A percentile compares a stretch with the other conserved stretches of the same genome.
These are phyloP conservation scores for Glaucidium brasilianum DNA, from an alignment of 2,113 vertebrate species.

Conservation along the genomic window DNA sequence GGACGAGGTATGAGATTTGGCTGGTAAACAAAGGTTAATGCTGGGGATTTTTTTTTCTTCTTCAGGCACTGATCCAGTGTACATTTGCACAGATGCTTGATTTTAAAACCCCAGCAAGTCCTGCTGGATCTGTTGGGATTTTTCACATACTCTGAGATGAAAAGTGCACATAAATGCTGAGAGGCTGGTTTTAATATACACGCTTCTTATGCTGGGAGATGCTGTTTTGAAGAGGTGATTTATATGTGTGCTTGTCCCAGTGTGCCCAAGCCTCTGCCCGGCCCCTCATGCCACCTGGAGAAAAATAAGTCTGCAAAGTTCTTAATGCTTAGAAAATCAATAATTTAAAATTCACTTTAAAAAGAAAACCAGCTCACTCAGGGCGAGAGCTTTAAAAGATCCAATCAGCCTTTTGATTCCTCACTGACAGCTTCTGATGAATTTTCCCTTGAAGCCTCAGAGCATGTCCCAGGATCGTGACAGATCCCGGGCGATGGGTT, in stretches of 20 bases:
- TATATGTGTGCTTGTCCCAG: rapidly evolving
- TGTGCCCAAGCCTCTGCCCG: background rate
- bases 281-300: background rate
- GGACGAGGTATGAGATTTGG: background rate
- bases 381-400: background rate
- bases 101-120: background rate
- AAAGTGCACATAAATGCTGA: background rate
- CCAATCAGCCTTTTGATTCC: background rate
- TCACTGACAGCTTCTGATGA: background rate
- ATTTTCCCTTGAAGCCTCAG: background rate
- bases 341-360: background rate
- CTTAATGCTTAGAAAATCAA: background rate
- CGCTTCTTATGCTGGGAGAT: background rate
- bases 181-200: background rate
- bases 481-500: background rate
- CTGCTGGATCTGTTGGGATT: background rate
- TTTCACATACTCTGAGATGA: background rate
- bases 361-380: rapidly evolving
- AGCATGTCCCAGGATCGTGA: background rate
- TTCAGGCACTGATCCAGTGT: background rate
- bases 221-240: background rate
- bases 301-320: background rate
- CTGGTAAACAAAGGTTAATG: background rate
- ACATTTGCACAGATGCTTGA: background rate
- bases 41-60: background rate